Base-by-base conservation (phyloP, 2,888 invertebrate species). In the Cantharis flavilabris region DNA sequence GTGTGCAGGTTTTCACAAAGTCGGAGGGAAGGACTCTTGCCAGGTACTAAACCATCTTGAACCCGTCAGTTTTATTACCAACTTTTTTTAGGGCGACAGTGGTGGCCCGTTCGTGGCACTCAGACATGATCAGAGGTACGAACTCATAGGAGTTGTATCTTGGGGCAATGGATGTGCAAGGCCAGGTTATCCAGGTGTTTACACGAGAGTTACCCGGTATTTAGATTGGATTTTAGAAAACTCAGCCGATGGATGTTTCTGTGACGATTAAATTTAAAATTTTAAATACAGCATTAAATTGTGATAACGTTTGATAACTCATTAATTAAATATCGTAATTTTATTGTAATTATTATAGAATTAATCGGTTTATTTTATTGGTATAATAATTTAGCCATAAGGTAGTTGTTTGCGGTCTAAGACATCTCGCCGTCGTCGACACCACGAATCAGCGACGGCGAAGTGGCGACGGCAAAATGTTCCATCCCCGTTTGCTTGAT, bases 141-240 rank as follows among this genome's bases (percentile, higher is more conserved):
- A 96, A 88, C 89, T 96, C 82, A 95, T 96, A 85, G 93, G 94
- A 13, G 92, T 97, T 16, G 96, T 96, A 0, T 96, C 96, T 0
- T 97, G 96, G 96, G 96, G 96, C 33, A 96, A 96, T 85, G 96
- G 96, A 20, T 97, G 96, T 86, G 96, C 96, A 0, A 90, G 96
- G 78, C 92, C 93, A 9, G 95, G 95, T 14, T 96, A 95, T 87
- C 96, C 96, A 0, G 96, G 96, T 1, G 96, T 96, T 1, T 96
- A 96, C 87, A 95, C 96, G 0, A 90, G 96, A 80, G 93, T 96
- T 62, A 94, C 94, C n/a, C 92, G 93, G 83, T 96, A 95, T 87
- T 87, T 96, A 71, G 92, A 93, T 83, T 97, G 96, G 96, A 95
- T 96, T 81, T 88, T 90, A 79, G 92, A 93, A 80, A 94, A 96